Percentiles rank a stretch among this genome's conserved stretches.
phyloP scores from a whole-genome alignment of 2,113 vertebrate genomes.

The Chlorodrepanis virens region DNA sequence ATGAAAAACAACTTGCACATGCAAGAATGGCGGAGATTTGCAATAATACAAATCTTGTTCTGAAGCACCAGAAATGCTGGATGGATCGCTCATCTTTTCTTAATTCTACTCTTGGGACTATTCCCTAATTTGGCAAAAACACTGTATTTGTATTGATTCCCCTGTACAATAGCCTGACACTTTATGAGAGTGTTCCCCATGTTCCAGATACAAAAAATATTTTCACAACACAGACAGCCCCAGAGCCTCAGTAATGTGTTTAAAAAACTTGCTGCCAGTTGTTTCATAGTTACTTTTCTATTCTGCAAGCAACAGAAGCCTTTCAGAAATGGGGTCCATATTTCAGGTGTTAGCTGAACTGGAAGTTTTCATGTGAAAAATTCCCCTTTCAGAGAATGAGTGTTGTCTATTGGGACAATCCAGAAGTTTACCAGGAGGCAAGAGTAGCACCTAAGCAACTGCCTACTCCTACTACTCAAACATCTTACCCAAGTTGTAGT shows the following conservation, averaged over 20 bases:
- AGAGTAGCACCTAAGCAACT: background rate
- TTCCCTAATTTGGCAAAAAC: background rate
- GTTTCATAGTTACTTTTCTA: background rate
- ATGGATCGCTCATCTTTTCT: background rate
- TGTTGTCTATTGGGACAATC: background rate
- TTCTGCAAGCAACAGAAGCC: background rate
- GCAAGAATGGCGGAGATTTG: background rate
- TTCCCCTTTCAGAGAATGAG: background rate
- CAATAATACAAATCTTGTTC: background rate
- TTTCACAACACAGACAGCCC: background rate
- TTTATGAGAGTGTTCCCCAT: background rate
- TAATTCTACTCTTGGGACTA: background rate
- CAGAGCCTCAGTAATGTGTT: background rate
- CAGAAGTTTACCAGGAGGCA: background rate
- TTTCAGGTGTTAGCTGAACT: background rate
- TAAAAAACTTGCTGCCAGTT: background rate
- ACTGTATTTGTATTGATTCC: background rate
- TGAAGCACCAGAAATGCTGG: background rate
- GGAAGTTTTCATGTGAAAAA: background rate
- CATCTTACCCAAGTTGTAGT: background rate
- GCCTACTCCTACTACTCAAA: background rate
- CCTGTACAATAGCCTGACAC: background rate
- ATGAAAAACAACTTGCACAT: background rate
- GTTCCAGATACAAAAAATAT: background rate
- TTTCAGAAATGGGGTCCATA: background rate